Evolutionary conservation across 2,113 vertebrate species (phyloP).

Genomic region (Psilopsiagon aurifrons): DNA sequence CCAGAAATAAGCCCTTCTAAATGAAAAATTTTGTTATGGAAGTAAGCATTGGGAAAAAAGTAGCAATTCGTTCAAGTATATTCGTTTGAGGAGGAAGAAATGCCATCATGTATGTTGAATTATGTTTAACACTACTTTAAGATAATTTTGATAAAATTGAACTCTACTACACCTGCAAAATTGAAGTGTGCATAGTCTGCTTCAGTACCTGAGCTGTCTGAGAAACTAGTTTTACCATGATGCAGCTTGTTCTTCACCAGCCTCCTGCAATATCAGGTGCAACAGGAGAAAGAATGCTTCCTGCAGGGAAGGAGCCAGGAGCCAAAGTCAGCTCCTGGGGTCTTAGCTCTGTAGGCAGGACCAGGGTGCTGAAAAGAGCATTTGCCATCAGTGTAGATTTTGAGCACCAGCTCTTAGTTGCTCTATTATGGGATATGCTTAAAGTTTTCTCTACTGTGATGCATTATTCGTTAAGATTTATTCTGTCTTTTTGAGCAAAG

Average conservation of each 20-base stretch:
- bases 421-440: background rate
- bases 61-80: background rate
- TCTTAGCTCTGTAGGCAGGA: background rate
- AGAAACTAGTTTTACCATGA: background rate
- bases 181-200: background rate
- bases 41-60: background rate
- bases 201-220: background rate
- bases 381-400: background rate
- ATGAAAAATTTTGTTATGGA: background rate
- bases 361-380: background rate
- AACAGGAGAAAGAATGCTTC: background rate
- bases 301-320: background rate
- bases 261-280: background rate
- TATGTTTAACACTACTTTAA: background rate
- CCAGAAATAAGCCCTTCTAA: background rate
- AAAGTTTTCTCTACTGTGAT: background rate
- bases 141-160: background rate
- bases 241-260: background rate
- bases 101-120: background rate
- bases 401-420: background rate
- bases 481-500: rapidly evolving
- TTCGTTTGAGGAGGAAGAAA: background rate
- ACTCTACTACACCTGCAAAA: background rate
- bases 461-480: background rate
- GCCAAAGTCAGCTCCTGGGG: background rate